These are phyloP conservation scores for Cerceris rybyensis DNA, from an alignment of 2,888 invertebrate species.

Conservation along the genomic window DNA sequence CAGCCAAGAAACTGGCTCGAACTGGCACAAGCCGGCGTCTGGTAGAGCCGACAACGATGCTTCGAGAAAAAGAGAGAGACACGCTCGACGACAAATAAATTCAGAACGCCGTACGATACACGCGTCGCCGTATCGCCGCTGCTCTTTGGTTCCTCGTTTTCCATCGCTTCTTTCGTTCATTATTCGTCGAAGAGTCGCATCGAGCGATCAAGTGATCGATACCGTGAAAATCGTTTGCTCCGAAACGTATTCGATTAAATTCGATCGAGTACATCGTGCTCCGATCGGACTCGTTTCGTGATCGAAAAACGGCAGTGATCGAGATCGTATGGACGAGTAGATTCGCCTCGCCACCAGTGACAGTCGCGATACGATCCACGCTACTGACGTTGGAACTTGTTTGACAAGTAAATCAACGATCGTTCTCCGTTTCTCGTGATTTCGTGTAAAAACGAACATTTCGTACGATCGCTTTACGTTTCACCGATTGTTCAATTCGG, in stretches of 20 bases:
- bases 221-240: background rate
- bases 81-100: constrained; percentile 60
- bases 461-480: background rate
- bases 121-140: constrained; percentile 48
- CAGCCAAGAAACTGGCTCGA: constrained; percentile 74
- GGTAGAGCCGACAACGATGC: constrained; percentile 62
- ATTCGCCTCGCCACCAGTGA: too few relatives aligned
- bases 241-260: too few relatives aligned
- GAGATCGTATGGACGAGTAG: too few relatives aligned
- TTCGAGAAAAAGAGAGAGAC: constrained; percentile 38
- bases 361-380: too few relatives aligned
- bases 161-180: background rate
- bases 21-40: constrained; percentile 74
- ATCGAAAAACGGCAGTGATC: too few relatives aligned
- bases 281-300: background rate
- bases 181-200: background rate
- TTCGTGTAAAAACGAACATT: too few relatives aligned
- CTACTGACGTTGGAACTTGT: too few relatives aligned
- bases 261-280: background rate
- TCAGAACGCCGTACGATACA: constrained; percentile 63
- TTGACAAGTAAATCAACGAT: too few relatives aligned
- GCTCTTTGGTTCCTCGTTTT: constrained; percentile 30
- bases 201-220: background rate
- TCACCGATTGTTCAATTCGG: constrained; percentile 14
- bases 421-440: too few relatives aligned